Evolutionary conservation across 2,113 vertebrate genomes (phyloP).

Genomic region (Mellivora capensis): DNA sequence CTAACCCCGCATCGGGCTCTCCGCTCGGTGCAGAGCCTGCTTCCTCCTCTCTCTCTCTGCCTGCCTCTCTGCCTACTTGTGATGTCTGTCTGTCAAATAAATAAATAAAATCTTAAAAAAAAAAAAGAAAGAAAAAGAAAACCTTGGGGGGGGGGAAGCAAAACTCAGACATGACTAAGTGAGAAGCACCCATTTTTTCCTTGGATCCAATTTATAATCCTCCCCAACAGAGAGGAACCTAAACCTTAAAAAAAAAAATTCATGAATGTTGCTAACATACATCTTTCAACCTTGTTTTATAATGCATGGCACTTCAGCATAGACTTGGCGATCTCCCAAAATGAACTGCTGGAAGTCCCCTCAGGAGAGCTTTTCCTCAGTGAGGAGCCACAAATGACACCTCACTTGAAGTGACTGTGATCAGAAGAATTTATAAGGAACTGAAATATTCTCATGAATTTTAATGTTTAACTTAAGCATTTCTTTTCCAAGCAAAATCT

Average conservation of each 20-base stretch:
- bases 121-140: not conserved
- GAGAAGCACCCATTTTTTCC: constrained; percentile 18
- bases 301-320: not conserved
- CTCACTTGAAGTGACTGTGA: constrained; percentile 40
- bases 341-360: constrained; percentile 63
- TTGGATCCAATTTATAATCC: not conserved
- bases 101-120: too few species aligned
- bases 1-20: too few species aligned
- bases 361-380: constrained; percentile 41
- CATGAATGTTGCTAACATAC: not conserved
- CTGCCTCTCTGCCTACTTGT: too few species aligned
- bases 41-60: too few species aligned
- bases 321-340: constrained; percentile 28
- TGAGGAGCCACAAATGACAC: not conserved
- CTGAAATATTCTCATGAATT: constrained; percentile 70
- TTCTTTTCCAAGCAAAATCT: constrained; percentile 44
- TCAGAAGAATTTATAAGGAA: constrained; percentile 59
- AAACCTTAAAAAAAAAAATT: not conserved
- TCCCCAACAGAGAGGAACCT: not conserved
- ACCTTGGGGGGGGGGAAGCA: not conserved
- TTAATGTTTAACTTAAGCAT: constrained; percentile 62
- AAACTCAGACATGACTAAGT: not conserved
- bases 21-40: too few species aligned
- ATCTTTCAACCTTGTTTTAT: not conserved
- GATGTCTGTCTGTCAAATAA: too few species aligned